phyloP scores from a whole-genome alignment of 2,113 vertebrate species.

The Anguilla rostrata region DNA sequence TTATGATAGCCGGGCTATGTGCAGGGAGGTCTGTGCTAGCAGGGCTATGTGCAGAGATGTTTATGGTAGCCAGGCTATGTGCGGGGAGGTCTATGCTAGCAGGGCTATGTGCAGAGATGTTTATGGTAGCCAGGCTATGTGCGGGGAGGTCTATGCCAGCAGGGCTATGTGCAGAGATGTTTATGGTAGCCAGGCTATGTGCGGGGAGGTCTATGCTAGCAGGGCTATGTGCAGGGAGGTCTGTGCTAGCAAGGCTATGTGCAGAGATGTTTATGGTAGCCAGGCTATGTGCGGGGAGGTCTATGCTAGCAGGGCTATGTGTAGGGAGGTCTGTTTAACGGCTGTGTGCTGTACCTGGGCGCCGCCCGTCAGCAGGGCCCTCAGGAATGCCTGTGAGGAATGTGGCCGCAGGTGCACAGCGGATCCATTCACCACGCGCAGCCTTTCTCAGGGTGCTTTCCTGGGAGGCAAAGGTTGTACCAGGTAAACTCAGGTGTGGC shows the following conservation, averaged over 20 bases:
- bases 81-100: no score
- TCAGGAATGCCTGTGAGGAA: neutral
- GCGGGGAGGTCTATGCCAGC: neutral
- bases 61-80: no score
- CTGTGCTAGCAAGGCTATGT: no score
- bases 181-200: no score
- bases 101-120: no score
- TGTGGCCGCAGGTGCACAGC: neutral
- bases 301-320: neutral
- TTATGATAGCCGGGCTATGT: no score
- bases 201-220: no score
- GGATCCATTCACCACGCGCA: neutral
- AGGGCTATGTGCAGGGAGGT: no score
- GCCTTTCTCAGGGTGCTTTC: neutral
- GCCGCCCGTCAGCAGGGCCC: neutral
- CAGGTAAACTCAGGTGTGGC: neutral
- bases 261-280: no score
- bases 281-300: neutral
- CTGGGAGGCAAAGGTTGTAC: neutral
- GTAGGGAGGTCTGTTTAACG: neutral
- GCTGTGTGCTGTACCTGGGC: neutral
- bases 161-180: neutral
- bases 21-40: no score
- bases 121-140: neutral
- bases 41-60: no score